Evolutionary conservation across 2,888 invertebrate species (phyloP), one percentile per base, ranked within the genome.

Genomic region (Ormyrus nitidulus): DNA sequence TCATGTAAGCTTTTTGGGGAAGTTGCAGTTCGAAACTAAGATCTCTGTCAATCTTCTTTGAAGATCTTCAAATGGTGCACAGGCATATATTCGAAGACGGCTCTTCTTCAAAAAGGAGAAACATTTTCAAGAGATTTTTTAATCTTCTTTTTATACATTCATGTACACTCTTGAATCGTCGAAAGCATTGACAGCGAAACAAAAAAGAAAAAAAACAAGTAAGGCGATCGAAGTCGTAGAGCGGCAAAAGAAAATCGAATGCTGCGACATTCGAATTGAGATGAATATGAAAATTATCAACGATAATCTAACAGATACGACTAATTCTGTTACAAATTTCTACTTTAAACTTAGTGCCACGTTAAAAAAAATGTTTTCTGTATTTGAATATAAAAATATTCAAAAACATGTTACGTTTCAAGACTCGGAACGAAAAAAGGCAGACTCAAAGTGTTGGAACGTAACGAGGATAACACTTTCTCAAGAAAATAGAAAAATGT

Each of bases 51-150:
- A 68, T 66, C 68, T 80, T 77, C 72, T 46, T 72, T 62, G 76
- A 51, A 76, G 58, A 76, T 80, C 72, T 81, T 81, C 73, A 8
- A 34, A 58, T 68, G 77, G 19, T 62, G 66, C 48, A 46, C 56
- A 58, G 6, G 62, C 58, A 46, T 54, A 44, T 34, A 59, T 70
- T 58, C 34, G 71, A 73, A 68, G 64, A 65, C 48, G 44, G 3
- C 13, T 11, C 34, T 46, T 75, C 59, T 54, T 69, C 64, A 8
- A 13, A 6, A 56, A 51, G 34, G 53, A 53, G 13, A 69, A 74
- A 19, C 54, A 53, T 76, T 53, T 68, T 68, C 53, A 58, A 19
- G 11, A 44, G 44, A 58, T 34, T 34, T 34, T 34, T 34, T 34
- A 34, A 34, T 34, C 34, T 34, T 34, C 34, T 34, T 34, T 34